A percentile compares a stretch with the other conserved stretches of the same genome.
Evolutionary conservation across 2,113 vertebrate genomes (phyloP).

Genomic region (Aldabrachelys gigantea): DNA sequence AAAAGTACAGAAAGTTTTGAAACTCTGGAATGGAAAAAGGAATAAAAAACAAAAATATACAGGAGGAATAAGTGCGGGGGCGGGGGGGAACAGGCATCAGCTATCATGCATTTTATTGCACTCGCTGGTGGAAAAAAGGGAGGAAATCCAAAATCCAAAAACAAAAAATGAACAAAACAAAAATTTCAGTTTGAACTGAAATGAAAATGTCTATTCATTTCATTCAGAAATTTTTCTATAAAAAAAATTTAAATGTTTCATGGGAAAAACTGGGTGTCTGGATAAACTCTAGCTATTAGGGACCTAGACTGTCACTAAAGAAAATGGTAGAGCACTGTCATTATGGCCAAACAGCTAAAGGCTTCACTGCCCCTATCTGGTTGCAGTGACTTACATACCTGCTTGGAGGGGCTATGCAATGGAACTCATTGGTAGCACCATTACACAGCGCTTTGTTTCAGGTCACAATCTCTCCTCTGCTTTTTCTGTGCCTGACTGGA

Average conservation of each 20-base stretch:
- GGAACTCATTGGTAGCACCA: neutral
- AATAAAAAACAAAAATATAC: too few species aligned
- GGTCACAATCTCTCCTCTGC: neutral
- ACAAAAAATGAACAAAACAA: neutral
- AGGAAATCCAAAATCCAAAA: neutral
- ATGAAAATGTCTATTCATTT: neutral
- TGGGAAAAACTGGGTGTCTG: fast-evolving
- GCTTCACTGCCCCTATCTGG: neutral
- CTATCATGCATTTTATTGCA: neutral
- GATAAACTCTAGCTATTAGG: fast-evolving
- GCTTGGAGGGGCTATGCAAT: neutral
- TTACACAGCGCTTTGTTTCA: fast-evolving
- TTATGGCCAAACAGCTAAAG: neutral
- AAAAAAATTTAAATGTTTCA: neutral
- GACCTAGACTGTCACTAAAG: neutral
- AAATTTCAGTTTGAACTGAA: neutral
- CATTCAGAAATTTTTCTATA: neutral
- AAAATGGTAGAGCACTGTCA: neutral
- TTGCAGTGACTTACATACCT: neutral
- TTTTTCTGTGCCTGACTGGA: neutral
- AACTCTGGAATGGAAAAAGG: neutral
- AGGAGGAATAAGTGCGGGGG: too few species aligned
- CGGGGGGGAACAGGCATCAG: fast-evolving
- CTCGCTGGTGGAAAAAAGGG: neutral
- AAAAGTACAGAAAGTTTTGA: neutral